Evolutionary conservation across 2,797 vertebrate species (phyloP).

Genomic region (Lates japonicus): DNA sequence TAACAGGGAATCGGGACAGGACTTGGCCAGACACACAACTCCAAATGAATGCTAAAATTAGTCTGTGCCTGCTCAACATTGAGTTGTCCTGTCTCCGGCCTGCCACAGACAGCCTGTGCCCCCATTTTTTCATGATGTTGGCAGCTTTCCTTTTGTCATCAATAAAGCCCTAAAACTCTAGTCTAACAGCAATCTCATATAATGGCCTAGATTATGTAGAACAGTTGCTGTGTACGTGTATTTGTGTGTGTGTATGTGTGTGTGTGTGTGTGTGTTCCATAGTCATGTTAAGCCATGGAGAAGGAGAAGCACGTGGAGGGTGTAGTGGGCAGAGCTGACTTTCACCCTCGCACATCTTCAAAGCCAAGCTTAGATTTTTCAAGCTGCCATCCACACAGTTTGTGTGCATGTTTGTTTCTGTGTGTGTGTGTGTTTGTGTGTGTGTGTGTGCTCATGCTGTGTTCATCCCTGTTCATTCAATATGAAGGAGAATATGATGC

Average conservation of each 20-base stretch:
- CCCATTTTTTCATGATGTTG: neutral
- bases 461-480: constrained; percentile 22
- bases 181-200: neutral
- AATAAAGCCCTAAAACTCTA: neutral
- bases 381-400: constrained; percentile 5
- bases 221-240: constrained; percentile 13
- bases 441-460: constrained; percentile 12
- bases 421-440: neutral
- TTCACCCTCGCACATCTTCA: constrained; percentile 33
- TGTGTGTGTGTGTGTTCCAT: constrained; percentile 30
- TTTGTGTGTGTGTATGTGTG: constrained; percentile 16
- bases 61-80: neutral
- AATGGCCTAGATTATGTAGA: constrained; percentile 29
- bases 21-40: too few relatives aligned
- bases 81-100: neutral
- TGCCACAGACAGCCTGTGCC: neutral
- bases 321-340: constrained; percentile 25
- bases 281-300: constrained; percentile 55
- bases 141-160: neutral
- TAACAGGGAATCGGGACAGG: too few relatives aligned
- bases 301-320: constrained; percentile 51
- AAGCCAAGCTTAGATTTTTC: constrained; percentile 46
- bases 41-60: too few relatives aligned
- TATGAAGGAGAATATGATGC: constrained; percentile 1
- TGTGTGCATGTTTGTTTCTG: neutral